Evolutionary conservation across 2,797 vertebrate genomes (phyloP).

Genomic region (Cryptoprocta ferox): DNA sequence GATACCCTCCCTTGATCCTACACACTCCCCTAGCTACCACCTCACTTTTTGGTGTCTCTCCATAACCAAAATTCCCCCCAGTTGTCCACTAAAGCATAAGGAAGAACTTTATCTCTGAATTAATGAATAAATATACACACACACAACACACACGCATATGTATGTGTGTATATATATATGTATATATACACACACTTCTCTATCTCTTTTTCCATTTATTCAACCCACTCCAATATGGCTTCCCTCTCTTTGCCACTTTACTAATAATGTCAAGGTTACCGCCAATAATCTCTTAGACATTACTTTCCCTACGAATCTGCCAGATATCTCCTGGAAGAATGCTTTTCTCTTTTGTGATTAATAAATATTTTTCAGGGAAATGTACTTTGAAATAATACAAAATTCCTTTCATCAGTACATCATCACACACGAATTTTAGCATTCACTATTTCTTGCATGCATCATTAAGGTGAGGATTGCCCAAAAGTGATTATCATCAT

Average conservation of each 20-base stretch:
- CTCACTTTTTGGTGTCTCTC: not conserved
- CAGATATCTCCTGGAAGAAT: not conserved
- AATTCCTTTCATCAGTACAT: not conserved
- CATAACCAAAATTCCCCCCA: not conserved
- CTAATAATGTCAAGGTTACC: not conserved
- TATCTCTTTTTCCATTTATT: not conserved
- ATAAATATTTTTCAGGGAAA: not conserved
- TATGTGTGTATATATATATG: no score
- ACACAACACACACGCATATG: no score
- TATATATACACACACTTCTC: not conserved
- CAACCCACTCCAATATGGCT: not conserved
- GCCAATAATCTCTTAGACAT: not conserved
- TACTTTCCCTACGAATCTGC: not conserved
- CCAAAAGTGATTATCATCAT: not conserved
- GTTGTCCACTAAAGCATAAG: not conserved
- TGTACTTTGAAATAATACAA: not conserved
- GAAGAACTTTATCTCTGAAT: conserved; percentile 24
- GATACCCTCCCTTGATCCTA: not conserved
- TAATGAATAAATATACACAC: not conserved
- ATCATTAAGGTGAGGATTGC: not conserved
- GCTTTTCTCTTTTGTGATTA: not conserved
- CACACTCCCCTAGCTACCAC: not conserved
- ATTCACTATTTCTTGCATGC: not conserved
- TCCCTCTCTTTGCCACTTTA: not conserved
- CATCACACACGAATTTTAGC: not conserved